Conservation (phyloP, 2,113 vertebrate species). For the Ciconia stormi region DNA sequence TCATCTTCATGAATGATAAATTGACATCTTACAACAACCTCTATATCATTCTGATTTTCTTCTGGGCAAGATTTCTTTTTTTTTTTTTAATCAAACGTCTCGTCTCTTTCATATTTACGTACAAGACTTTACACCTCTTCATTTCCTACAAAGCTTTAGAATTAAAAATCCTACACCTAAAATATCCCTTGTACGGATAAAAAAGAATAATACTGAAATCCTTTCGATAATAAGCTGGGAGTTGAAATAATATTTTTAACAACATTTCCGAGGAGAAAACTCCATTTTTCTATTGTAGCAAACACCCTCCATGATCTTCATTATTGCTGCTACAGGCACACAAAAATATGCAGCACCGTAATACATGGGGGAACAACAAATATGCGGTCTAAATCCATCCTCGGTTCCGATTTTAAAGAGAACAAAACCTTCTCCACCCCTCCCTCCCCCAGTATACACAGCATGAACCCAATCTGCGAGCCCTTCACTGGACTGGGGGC, state of each 20-base stretch:
- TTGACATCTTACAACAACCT: neutral
- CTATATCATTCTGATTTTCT: slow-evolving; percentile 8
- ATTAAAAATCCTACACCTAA: neutral
- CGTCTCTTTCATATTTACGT: neutral
- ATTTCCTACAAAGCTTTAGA: neutral
- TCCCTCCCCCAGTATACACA: neutral
- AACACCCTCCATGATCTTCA: slow-evolving; percentile 49
- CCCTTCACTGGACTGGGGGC: neutral
- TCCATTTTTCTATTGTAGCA: slow-evolving; percentile 23
- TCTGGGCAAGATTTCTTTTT: neutral
- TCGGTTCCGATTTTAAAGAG: neutral
- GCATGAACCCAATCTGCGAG: neutral
- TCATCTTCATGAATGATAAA: slow-evolving; percentile 40
- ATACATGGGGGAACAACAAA: slow-evolving; percentile 6
- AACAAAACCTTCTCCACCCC: slow-evolving; percentile 4
- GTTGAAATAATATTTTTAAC: neutral
- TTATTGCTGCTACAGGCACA: slow-evolving; percentile 15
- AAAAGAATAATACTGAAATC: neutral
- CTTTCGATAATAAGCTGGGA: neutral
- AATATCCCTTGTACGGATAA: neutral
- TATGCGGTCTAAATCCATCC: neutral
- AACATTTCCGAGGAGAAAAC: neutral
- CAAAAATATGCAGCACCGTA: slow-evolving; percentile 56
- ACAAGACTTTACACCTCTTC: neutral
- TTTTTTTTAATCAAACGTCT: neutral